phyloP scores from a whole-genome alignment of 1,140 invertebrate species.

The Drosophila erecta region DNA sequence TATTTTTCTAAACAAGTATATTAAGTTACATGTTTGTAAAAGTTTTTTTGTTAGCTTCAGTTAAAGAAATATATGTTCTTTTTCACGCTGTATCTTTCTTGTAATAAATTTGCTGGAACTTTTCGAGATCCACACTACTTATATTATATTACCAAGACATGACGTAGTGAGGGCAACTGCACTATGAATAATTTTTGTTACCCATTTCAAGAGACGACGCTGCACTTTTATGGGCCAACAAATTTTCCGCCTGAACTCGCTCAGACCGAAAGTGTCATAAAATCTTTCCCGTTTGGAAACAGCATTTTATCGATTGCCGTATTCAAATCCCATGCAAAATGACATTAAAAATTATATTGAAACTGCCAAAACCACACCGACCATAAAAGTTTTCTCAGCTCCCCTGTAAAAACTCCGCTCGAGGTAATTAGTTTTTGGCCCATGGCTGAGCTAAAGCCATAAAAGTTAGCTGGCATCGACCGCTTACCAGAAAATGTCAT shows the following conservation, averaged over 20 bases:
- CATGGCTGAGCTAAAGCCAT: constrained; percentile 22
- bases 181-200: constrained; percentile 38
- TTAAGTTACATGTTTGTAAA: not conserved
- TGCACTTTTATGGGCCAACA: constrained; percentile 27
- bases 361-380: constrained; percentile 22
- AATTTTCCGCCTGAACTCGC: constrained; percentile 32
- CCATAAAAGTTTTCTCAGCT: constrained; percentile 19
- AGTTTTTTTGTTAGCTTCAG: too few relatives aligned
- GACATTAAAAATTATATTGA: constrained; percentile 55
- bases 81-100: not conserved
- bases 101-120: not conserved
- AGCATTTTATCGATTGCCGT: constrained; percentile 48
- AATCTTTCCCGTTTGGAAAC: constrained; percentile 2
- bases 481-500: constrained; percentile 41
- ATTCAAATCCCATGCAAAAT: constrained; percentile 72
- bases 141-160: not conserved
- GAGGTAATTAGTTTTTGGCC: constrained; percentile 61
- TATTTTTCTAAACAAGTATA: too few relatives aligned
- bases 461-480: constrained; percentile 18
- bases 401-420: constrained; percentile 1
- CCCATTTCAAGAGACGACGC: constrained; percentile 2
- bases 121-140: not conserved
- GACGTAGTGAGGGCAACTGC: not conserved
- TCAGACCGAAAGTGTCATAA: constrained; percentile 43
- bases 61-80: not conserved